phyloP scores from a whole-genome alignment of 2,113 vertebrate genomes.

The Ardeotis arabs region DNA sequence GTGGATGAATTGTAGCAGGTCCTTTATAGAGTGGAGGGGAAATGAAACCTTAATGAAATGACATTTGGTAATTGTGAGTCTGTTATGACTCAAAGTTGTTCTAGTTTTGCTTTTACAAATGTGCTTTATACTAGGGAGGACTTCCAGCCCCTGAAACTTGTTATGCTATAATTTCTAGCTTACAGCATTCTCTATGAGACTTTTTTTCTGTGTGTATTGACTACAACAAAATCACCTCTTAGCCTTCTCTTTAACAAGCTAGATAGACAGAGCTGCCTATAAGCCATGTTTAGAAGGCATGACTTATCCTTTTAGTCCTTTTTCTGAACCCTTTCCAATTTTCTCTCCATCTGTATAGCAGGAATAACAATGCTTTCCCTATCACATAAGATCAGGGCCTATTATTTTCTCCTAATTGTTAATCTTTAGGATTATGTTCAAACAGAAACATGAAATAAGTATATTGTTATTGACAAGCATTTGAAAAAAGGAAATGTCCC shows the following conservation, averaged over 20 bases:
- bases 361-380: neutral
- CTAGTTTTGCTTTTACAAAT: neutral
- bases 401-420: conserved; percentile 28
- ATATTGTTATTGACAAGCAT: conserved; percentile 12
- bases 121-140: neutral
- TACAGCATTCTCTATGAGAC: neutral
- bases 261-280: neutral
- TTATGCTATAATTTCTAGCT: neutral
- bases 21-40: neutral
- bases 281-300: conserved; percentile 19
- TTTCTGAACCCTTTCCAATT: conserved; percentile 23
- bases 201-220: neutral
- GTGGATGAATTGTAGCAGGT: neutral
- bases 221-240: neutral
- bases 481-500: neutral
- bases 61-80: neutral
- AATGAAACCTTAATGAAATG: neutral
- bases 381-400: neutral
- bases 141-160: neutral
- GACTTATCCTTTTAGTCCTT: conserved; percentile 24
- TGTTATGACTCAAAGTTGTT: neutral
- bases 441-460: neutral
- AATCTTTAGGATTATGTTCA: conserved; percentile 14
- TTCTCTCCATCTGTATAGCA: neutral
- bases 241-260: neutral